These are phyloP conservation scores for Hesperophylax magnus DNA, from an alignment of 1,140 invertebrate genomes.

Conservation along the genomic window DNA sequence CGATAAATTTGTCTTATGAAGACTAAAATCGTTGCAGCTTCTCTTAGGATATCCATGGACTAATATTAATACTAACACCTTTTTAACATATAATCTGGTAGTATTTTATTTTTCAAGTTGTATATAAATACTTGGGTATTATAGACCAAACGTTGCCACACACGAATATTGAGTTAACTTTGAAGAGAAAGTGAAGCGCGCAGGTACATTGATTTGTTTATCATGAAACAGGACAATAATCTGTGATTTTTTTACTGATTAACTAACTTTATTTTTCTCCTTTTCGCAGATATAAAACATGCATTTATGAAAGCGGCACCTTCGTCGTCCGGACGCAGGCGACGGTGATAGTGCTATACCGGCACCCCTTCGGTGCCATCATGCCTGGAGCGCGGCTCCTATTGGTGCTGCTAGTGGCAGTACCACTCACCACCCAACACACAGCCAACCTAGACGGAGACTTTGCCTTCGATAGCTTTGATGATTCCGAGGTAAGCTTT, in stretches of 20 bases:
- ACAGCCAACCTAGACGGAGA: slow-evolving; percentile 67
- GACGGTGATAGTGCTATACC: slow-evolving; percentile 33
- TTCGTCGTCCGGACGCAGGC: slow-evolving; percentile 4
- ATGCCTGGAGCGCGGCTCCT: slow-evolving; percentile 19
- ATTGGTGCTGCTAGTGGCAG: slow-evolving; percentile 53
- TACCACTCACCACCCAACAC: slow-evolving; percentile 51
- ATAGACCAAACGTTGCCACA: too few relatives aligned
- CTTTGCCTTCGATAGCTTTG: slow-evolving; percentile 69
- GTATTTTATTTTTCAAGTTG: too few relatives aligned
- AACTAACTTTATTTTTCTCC: not conserved
- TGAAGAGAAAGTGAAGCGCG: too few relatives aligned
- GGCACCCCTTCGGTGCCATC: slow-evolving; percentile 5
- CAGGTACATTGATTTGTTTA: too few relatives aligned
- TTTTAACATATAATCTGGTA: too few relatives aligned
- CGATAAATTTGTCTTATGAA: too few relatives aligned
- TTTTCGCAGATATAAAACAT: slow-evolving; percentile 31
- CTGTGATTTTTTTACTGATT: not conserved
- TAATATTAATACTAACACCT: too few relatives aligned
- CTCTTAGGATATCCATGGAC: too few relatives aligned
- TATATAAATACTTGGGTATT: too few relatives aligned
- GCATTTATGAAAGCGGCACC: slow-evolving; percentile 41
- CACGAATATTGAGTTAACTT: too few relatives aligned
- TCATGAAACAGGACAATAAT: too few relatives aligned
- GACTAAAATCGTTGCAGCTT: too few relatives aligned
- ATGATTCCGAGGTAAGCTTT: slow-evolving; percentile 62